A percentile compares a stretch with the other conserved stretches of the same genome.
Conservation (phyloP, 2,888 invertebrate genomes). For the Patella ulyssiponensis region DNA sequence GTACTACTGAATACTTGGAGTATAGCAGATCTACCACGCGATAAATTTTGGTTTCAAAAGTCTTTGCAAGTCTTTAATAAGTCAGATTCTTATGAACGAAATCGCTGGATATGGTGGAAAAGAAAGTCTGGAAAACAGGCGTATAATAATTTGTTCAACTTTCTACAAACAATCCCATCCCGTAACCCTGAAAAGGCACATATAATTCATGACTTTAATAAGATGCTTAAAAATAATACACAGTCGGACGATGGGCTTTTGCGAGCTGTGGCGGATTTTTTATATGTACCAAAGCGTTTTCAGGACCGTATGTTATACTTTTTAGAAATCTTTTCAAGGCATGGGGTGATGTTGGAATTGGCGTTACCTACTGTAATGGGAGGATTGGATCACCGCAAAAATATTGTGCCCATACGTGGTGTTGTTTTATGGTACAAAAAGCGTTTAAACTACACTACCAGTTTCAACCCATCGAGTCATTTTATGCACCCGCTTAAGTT, state of each 20-base stretch:
- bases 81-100: not conserved
- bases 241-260: not conserved
- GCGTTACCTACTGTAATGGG: not conserved
- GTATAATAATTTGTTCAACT: not conserved
- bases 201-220: not conserved
- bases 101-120: not conserved
- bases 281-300: not conserved
- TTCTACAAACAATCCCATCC: not conserved
- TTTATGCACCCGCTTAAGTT: not conserved
- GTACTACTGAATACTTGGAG: not conserved
- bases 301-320: not conserved
- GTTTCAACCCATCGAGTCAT: not conserved
- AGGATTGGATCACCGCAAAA: not conserved
- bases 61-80: not conserved
- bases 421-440: not conserved
- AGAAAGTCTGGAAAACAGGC: not conserved
- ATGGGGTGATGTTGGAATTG: not conserved
- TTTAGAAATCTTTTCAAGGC: not conserved
- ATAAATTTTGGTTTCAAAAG: not conserved
- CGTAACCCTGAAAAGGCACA: not conserved
- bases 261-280: not conserved
- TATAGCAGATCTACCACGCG: not conserved
- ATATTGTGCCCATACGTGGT: not conserved
- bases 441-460: not conserved
- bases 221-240: not conserved